Conservation (phyloP, 2,113 vertebrate genomes). For the Phocoena sinus region DNA sequence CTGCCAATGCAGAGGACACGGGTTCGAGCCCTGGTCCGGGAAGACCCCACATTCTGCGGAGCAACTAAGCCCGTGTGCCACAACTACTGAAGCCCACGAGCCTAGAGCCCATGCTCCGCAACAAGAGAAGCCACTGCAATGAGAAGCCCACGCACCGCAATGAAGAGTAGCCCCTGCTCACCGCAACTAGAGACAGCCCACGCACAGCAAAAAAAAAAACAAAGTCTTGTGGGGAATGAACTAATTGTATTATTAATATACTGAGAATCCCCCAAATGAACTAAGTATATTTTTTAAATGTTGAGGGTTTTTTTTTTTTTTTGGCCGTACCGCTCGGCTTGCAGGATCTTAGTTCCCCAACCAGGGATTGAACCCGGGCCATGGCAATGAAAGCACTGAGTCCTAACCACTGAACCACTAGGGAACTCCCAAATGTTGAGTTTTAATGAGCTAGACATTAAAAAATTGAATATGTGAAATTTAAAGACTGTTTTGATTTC, state of each 20-base stretch:
- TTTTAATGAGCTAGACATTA: background rate
- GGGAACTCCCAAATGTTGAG: background rate
- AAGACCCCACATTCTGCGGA: no score
- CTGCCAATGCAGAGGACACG: no score
- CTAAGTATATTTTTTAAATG: background rate
- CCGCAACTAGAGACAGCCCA: no score
- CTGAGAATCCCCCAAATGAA: accelerated
- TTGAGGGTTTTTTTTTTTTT: no score
- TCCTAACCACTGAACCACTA: background rate
- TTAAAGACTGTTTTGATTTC: background rate
- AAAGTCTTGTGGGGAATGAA: background rate
- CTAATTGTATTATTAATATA: background rate
- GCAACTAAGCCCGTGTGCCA: no score
- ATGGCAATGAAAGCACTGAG: background rate
- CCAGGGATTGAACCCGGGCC: background rate
- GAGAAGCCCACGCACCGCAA: no score
- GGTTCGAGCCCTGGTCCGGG: no score
- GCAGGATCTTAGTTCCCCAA: background rate
- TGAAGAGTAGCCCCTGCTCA: no score
- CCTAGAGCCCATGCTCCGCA: no score
- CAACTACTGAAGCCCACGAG: no score
- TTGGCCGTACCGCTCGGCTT: background rate
- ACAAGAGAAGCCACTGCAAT: no score
- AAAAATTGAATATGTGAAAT: background rate
- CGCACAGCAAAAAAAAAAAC: background rate